Percentiles rank a stretch among this genome's conserved stretches.
Conservation (phyloP, 1,140 invertebrate genomes). For the Listronotus oregonensis region DNA sequence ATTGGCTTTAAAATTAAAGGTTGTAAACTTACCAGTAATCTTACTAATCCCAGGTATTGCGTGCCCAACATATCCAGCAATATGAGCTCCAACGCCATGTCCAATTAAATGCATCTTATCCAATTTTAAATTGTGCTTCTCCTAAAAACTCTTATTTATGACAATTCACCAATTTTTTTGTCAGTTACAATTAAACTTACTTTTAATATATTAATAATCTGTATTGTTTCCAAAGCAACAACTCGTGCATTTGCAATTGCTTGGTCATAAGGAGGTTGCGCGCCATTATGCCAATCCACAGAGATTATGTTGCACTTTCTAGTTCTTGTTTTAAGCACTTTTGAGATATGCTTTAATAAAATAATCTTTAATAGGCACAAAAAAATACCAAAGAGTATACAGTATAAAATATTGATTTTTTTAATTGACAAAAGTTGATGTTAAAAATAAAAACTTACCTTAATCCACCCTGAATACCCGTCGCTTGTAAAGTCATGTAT, state of each 20-base stretch:
- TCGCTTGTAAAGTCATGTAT: constrained; percentile 55
- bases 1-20: no score
- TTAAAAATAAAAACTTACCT: constrained; percentile 36
- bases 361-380: no score
- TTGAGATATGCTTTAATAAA: constrained; percentile 44
- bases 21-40: constrained; percentile 48
- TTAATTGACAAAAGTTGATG: no score
- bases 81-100: constrained; percentile 52
- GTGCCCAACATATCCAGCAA: constrained; percentile 51
- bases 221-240: constrained; percentile 60
- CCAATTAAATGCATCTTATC: constrained; percentile 48
- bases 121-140: constrained; percentile 15
- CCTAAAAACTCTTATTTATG: constrained; percentile 19
- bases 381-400: no score
- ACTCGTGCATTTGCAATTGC: constrained; percentile 63
- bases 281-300: constrained; percentile 56
- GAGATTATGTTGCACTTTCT: constrained; percentile 48
- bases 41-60: constrained; percentile 37
- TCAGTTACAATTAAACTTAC: constrained; percentile 11
- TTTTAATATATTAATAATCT: constrained; percentile 52
- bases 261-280: constrained; percentile 60
- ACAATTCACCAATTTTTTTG: neutral
- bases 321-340: constrained; percentile 37
- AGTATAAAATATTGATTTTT: no score
- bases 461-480: constrained; percentile 53